Evolutionary conservation across 2,113 vertebrate genomes (phyloP).

Genomic region (Heterotis niloticus): DNA sequence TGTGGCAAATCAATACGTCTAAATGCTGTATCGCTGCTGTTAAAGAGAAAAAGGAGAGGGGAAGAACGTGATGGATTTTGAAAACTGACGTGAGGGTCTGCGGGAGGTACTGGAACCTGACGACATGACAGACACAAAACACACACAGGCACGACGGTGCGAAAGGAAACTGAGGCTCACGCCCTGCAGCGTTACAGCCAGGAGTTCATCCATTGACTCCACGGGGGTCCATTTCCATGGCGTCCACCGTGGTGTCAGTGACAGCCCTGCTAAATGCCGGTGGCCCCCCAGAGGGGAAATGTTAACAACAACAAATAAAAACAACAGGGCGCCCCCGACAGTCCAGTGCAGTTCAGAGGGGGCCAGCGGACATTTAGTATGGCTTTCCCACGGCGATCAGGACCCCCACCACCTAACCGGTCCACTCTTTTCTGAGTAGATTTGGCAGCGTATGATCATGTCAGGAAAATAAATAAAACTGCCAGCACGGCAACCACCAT

Average conservation of each 20-base stretch:
- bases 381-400: conserved; percentile 73
- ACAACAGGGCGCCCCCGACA: conserved; percentile 75
- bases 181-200: too few species aligned
- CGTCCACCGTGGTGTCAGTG: too few species aligned
- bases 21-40: too few species aligned
- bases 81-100: conserved; percentile 5
- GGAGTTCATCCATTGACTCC: too few species aligned
- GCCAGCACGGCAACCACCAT: too few species aligned
- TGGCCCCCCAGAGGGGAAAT: conserved; percentile 60
- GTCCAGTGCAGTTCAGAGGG: conserved; percentile 72
- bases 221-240: too few species aligned
- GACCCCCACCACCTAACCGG: conserved; percentile 42
- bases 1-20: too few species aligned
- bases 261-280: neutral
- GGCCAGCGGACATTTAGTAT: conserved; percentile 68
- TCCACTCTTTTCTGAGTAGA: conserved; percentile 53
- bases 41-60: neutral
- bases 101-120: conserved; percentile 10
- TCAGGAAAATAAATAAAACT: conserved; percentile 71
- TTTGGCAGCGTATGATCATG: conserved; percentile 60
- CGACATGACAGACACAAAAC: too few species aligned
- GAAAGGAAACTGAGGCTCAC: too few species aligned
- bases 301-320: conserved; percentile 79
- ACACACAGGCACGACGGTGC: too few species aligned
- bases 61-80: conserved; percentile 2